Percentiles rank a stretch among this genome's conserved stretches.
phyloP scores from a whole-genome alignment of 1,140 invertebrate species.

The Drosophila orena region DNA sequence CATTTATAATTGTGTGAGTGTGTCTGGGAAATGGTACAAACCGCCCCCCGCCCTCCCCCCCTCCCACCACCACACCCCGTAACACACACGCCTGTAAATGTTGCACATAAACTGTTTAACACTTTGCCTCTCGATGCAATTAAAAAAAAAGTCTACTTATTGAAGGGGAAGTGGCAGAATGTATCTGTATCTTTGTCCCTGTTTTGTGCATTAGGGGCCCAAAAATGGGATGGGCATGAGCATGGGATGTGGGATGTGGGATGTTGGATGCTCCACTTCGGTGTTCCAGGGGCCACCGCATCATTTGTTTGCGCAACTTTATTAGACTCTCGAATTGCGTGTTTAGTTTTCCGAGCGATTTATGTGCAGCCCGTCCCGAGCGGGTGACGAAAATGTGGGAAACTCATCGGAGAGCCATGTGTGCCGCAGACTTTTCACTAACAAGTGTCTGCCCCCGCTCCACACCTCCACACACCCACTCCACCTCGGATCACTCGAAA shows the following conservation, averaged over 20 bases:
- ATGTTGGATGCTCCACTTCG: conserved; percentile 63
- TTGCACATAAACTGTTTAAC: conserved; percentile 84
- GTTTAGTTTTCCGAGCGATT: conserved; percentile 78
- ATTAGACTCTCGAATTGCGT: conserved; percentile 82
- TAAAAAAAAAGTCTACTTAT: conserved; percentile 76
- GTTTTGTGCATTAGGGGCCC: conserved; percentile 60
- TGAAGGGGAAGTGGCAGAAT: conserved; percentile 72
- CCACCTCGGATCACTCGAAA: conserved; percentile 26
- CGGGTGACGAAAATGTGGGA: conserved; percentile 76
- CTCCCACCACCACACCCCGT: background rate
- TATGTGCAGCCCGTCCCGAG: conserved; percentile 56
- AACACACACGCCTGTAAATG: conserved; percentile 61
- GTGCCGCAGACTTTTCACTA: conserved; percentile 55
- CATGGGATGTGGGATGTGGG: background rate
- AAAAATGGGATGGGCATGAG: conserved; percentile 5
- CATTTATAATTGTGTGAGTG: conserved; percentile 81
- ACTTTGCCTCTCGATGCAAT: conserved; percentile 82
- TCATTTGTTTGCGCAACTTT: conserved; percentile 84
- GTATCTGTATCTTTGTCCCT: conserved; percentile 67
- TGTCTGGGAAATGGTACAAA: conserved; percentile 75
- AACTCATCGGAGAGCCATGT: conserved; percentile 57
- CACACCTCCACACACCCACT: background rate
- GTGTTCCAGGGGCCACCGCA: conserved; percentile 74
- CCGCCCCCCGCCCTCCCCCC: background rate
- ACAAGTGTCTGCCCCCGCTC: conserved; percentile 52